Evolutionary conservation across 1,140 invertebrate species (phyloP).

Genomic region (Rhyzopertha dominica): DNA sequence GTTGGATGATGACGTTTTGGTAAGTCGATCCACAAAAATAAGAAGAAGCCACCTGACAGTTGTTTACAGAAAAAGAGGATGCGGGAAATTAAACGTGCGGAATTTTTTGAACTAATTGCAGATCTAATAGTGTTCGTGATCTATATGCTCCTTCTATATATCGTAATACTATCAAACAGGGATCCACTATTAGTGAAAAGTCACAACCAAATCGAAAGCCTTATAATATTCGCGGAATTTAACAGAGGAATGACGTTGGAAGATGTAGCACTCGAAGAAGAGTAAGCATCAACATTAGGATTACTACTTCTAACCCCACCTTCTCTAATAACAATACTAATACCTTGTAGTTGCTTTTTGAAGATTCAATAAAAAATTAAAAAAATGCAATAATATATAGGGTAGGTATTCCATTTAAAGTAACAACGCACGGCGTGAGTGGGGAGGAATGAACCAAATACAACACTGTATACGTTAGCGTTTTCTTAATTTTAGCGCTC

Average conservation of each 20-base stretch:
- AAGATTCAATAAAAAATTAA: no score
- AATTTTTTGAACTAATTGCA: background rate
- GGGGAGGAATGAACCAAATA: no score
- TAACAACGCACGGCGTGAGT: no score
- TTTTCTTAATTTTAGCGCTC: no score
- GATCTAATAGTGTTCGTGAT: slow-evolving; percentile 3
- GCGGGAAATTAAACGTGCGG: background rate
- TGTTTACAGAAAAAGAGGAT: background rate
- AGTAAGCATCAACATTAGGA: background rate
- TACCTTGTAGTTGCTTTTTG: no score
- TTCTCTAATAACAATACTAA: no score
- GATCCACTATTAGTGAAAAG: slow-evolving; percentile 2
- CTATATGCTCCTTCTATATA: slow-evolving; percentile 3
- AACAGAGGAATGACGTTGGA: background rate
- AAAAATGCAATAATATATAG: no score
- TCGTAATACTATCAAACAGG: slow-evolving; percentile 1
- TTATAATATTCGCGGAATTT: background rate
- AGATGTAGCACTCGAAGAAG: background rate
- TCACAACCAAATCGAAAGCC: background rate
- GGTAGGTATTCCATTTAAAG: no score
- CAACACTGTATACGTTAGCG: no score
- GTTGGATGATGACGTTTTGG: no score
- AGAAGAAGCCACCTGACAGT: background rate
- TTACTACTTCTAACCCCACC: no score
- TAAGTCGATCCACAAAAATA: slow-evolving; percentile 1